Base-by-base conservation (phyloP, 1,140 invertebrate genomes). In the Periplaneta americana region DNA sequence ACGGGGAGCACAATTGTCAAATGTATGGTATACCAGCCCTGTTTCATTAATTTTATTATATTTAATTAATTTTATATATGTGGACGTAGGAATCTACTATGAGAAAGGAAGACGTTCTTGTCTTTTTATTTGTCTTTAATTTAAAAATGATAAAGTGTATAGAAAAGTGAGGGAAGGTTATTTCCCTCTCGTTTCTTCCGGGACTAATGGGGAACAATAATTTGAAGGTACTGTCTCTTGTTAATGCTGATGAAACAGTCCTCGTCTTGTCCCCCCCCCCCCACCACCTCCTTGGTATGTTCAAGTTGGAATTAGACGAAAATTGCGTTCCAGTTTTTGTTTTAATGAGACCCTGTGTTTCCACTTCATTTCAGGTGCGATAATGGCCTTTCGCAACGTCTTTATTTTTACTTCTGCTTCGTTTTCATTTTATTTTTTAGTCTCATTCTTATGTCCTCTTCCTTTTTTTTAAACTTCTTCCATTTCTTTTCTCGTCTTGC, bases 281-380 rank as follows among this genome's bases (percentile, higher is more conserved):
- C 36, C 35, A 6, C 78, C 28, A 34, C 32, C 36, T 17, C 35
- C 78, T n/a, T 0, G 28, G 0, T 34, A 10, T 5, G 39, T 66
- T 66, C 75, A 34, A 2, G 32, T 66, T 28, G 48, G 48, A 66
- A 66, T 66, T 66, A 66, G 48, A 66, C 13, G 48, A 36, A 37
- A 78, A 78, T 78, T 78, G 76, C 31, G 33, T 36, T 78, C n/a
- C 34, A 78, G 35, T 36, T 78, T 78, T 78, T 78, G 76, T 78
- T 78, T 78, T 78, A 78, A 78, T 78, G 76, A 78, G 76, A 78
- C 76, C 33, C 35, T 9, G n/a, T 39, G 22, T 78, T 39, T 39
- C 76, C 35, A 78, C 76, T 78, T 78, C 76, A 78, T 78, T 78
- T 78, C 76, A 78, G 76, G 76, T 78, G 76, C 36, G 35, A 78